phyloP scores from a whole-genome alignment of 2,113 vertebrate species.

The Bufo bufo region DNA sequence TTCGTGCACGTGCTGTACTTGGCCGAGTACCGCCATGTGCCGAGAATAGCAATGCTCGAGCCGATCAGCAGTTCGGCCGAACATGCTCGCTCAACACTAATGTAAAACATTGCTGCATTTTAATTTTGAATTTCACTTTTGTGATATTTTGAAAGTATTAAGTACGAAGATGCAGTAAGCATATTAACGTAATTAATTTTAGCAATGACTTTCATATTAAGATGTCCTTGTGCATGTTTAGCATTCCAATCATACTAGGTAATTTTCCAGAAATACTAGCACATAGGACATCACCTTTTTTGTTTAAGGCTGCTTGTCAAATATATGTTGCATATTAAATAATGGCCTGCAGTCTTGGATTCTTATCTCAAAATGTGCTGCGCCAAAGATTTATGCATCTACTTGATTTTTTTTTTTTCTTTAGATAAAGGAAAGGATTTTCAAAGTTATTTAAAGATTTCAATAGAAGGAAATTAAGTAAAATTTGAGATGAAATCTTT shows the following conservation, averaged over 20 bases:
- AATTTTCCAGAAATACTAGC: constrained; percentile 37
- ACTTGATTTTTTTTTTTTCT: neutral
- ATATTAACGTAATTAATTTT: constrained; percentile 45
- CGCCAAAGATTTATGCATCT: neutral
- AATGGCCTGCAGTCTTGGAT: constrained; percentile 11
- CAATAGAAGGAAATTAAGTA: neutral
- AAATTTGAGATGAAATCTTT: neutral
- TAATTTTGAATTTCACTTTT: constrained; percentile 32
- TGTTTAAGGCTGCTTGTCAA: neutral
- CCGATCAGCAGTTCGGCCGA: no score
- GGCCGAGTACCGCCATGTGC: no score
- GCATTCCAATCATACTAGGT: constrained; percentile 26
- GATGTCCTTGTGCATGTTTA: constrained; percentile 46
- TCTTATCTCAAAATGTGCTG: neutral
- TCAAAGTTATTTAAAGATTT: neutral
- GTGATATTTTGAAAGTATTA: constrained; percentile 40
- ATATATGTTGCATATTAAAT: constrained; percentile 43
- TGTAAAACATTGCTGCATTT: neutral
- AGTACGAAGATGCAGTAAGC: constrained; percentile 29
- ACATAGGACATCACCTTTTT: constrained; percentile 23
- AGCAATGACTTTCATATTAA: constrained; percentile 43
- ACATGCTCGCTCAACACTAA: no score
- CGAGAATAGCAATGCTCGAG: no score
- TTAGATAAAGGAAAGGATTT: neutral
- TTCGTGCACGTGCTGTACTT: no score